These are phyloP conservation scores for Egretta garzetta DNA, from an alignment of 2,113 vertebrate species.

Conservation along the genomic window DNA sequence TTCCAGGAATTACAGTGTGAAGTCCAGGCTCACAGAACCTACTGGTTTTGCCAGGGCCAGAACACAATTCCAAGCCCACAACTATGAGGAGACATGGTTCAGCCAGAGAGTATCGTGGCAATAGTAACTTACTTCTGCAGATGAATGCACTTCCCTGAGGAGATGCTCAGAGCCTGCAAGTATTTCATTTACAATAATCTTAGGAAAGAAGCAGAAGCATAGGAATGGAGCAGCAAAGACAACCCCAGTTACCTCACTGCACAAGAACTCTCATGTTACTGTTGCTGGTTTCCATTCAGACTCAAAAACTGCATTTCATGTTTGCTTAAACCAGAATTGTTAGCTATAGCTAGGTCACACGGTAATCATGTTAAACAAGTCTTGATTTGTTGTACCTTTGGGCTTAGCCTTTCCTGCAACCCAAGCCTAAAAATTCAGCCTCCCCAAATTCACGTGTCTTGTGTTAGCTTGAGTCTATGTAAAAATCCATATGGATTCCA, in stretches of 20 bases:
- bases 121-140: not conserved
- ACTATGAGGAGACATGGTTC: not conserved
- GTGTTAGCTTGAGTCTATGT: not conserved
- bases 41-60: not conserved
- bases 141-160: not conserved
- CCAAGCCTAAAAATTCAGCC: not conserved
- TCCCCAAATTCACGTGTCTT: not conserved
- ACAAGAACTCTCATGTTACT: not conserved
- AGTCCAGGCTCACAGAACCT: not conserved
- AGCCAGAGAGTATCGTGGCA: not conserved
- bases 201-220: not conserved
- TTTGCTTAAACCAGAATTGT: not conserved
- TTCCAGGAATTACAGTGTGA: fast-evolving
- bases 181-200: not conserved
- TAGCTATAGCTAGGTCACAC: not conserved
- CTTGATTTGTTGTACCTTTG: conserved; percentile 43
- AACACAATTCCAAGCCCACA: not conserved
- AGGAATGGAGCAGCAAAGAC: not conserved
- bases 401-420: not conserved
- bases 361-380: not conserved
- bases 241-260: not conserved
- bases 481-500: not conserved
- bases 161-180: not conserved
- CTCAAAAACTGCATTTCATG: not conserved
- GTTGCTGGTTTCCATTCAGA: not conserved